Evolutionary conservation across 1,140 invertebrate species (phyloP).

Genomic region (Lucilia sericata): DNA sequence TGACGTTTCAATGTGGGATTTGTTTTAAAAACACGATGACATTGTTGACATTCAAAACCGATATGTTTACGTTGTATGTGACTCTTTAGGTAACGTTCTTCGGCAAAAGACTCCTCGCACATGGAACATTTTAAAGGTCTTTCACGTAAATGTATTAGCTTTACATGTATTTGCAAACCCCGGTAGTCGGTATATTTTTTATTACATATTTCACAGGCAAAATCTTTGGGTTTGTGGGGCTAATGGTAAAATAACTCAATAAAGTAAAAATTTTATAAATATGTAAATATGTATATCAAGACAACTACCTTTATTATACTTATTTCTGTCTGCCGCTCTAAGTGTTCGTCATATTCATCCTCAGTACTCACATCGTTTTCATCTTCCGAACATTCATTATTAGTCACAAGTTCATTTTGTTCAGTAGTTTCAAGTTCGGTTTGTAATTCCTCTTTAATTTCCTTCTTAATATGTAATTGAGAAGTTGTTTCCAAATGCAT

Average conservation of each 20-base stretch:
- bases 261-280: no score
- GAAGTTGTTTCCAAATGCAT: slow-evolving; percentile 50
- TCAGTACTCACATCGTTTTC: no score
- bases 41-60: slow-evolving; percentile 53
- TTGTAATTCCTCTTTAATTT: not conserved
- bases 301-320: not conserved
- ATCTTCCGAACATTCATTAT: no score
- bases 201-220: slow-evolving; percentile 33
- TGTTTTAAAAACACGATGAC: slow-evolving; percentile 58
- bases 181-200: slow-evolving; percentile 33
- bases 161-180: slow-evolving; percentile 37
- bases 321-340: no score
- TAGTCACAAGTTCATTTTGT: slow-evolving; percentile 30
- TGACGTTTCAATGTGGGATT: slow-evolving; percentile 55
- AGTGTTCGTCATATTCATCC: no score
- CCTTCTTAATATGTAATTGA: no score
- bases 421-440: no score
- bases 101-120: not conserved
- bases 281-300: no score
- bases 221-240: slow-evolving; percentile 6
- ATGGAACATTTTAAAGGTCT: not conserved
- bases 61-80: slow-evolving; percentile 56
- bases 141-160: slow-evolving; percentile 48
- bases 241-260: no score
- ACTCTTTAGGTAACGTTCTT: slow-evolving; percentile 53